These are phyloP conservation scores for Drosophila crucigera DNA, from an alignment of 2,888 invertebrate species.

Conservation along the genomic window DNA sequence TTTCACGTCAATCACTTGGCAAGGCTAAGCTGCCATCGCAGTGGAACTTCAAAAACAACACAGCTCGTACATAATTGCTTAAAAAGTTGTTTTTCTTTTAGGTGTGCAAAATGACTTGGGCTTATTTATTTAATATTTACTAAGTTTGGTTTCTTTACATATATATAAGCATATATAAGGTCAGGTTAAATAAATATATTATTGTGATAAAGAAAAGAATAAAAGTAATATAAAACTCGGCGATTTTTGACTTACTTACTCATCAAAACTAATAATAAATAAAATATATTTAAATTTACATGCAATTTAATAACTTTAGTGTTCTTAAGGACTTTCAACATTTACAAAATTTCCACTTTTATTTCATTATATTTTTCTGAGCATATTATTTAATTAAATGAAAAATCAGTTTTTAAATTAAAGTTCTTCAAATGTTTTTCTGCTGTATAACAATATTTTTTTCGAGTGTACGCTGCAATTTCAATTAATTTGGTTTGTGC, in stretches of 20 bases:
- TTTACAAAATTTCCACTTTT: not conserved
- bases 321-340: not conserved
- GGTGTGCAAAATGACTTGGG: not conserved
- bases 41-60: conserved; percentile 11
- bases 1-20: conserved; percentile 82
- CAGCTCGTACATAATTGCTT: conserved; percentile 7
- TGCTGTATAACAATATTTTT: not conserved
- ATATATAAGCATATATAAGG: not conserved
- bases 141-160: not conserved
- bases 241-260: not conserved
- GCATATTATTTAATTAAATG: not conserved
- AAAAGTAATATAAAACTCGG: not conserved
- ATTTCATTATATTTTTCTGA: not conserved
- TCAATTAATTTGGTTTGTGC: conserved; percentile 47
- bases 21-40: conserved; percentile 8
- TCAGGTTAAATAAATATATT: not conserved
- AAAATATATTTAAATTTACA: not conserved
- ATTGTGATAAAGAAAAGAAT: not conserved
- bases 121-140: not conserved
- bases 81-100: conserved; percentile 4
- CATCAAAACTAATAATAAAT: not conserved
- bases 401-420: not conserved
- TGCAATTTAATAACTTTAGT: not conserved
- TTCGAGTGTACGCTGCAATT: conserved; percentile 1
- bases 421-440: too few species aligned